Base-by-base conservation (phyloP, 2,888 invertebrate genomes). In the Rhingia rostrata region DNA sequence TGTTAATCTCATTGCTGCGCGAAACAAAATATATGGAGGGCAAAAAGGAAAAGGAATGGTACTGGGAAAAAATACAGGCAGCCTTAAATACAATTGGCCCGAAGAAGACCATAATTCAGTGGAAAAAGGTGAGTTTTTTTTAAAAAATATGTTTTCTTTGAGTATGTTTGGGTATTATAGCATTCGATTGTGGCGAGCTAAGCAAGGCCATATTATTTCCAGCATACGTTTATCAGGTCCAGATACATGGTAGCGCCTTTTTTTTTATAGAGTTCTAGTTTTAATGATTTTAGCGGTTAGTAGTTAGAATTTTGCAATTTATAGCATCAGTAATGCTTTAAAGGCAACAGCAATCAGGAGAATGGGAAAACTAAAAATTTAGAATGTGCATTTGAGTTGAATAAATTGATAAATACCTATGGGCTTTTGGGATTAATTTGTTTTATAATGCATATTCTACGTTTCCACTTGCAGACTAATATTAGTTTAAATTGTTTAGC, bases 11-110 rank as follows among this genome's bases (percentile, higher is more conserved):
- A 14, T 86, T 91, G 82, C 83, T 91, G 87, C 89, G 91, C n/a
- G 90, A 91, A 86, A 91, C 90, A 10, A 90, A 90, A 63, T 90
- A 89, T 74, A 90, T 91, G 90, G 91, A 91, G 86, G 90, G 91
- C 39, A 91, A 90, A 77, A 91, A 90, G 86, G 90, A 91, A 79
- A 91, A 91, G 86, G 90, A 91, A 83, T 90, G 90, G 90, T 91
- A 91, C 67, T 91, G 90, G 90, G 91, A 90, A 78, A 91, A 91
- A 77, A 91, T 90, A 47, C 90, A 91, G 77, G 90, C 90, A 64
- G 91, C 90, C 43, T 83, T 90, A 1, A 91, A 91, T 69, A 90
- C 90, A 60, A 91, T 91, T 66, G 90, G 90, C 0, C 90, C 90
- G 47, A 90, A 91, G 74, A 91, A 91, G 81, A 90, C 90, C 5